Base-by-base conservation (phyloP, 2,797 vertebrate genomes). In the Propithecus deckenii region DNA sequence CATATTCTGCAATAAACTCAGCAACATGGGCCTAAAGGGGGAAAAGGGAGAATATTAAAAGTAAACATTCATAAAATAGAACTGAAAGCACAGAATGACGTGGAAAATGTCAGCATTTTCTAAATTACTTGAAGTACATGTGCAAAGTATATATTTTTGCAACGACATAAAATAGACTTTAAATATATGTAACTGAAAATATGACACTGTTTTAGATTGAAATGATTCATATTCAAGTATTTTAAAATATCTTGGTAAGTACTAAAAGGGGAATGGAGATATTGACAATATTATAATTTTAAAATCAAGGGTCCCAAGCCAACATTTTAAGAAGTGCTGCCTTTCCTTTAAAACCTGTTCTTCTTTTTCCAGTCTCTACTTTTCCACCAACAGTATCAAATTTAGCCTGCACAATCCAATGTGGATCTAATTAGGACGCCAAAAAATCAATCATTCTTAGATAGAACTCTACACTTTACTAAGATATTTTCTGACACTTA, bases 31-130 rank as follows among this genome's bases (percentile, higher is more conserved):
- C 71, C 71, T 59, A 83, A 89, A 9, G 22, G 13, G 55, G 1
- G 9, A 12, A 79, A 57, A 30, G 7, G 41, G 43, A 79, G 52
- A 78, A 94, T 95, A 94, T 89, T 85, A 91, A 92, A 93, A 87
- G 48, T 75, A 90, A 97, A 88, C 30, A 93, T 67, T 94, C 48
- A 91, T 78, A 67, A 91, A 85, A 52, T 81, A 85, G 38, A 91
- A 93, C 46, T 67, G 75, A 92, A 90, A 76, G 13, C 84, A 69
- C 43, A 86, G 69, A 91, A 86, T 65, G 61, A 41, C 69, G 76
- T 78, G 79, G 84, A 76, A 95, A 88, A 90, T 75, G 43, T 86
- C 85, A 74, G 10, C 63, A 38, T 78, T 86, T 91, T 86, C 72
- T 89, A 81, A 95, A 91, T 92, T 38, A 83, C 38, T 59, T 78